Evolutionary conservation across 2,888 invertebrate species (phyloP), one percentile per base, ranked within the genome.

Genomic region (Psococerastis gibbosa): DNA sequence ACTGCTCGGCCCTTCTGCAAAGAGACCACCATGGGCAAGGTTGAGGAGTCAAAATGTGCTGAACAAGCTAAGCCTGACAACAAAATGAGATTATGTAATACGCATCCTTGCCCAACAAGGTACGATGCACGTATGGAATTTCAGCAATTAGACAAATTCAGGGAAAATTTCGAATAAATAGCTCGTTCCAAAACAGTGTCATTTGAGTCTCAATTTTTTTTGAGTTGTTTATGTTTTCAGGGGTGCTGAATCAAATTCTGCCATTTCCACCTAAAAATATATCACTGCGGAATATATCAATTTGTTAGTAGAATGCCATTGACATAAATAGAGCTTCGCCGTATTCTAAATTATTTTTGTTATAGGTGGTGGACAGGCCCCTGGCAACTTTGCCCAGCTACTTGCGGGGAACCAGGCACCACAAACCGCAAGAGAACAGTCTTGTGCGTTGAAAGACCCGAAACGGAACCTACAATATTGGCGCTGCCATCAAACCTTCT

Each of bases 351-450:
- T 31, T 31, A 15, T 32, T 17, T n/a, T 16, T 43, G 16, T 34
- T 13, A 18, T 22, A 64, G 65, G 49, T 89, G 88, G 88, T 85
- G 84, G 81, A 68, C 75, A 18, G 87, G 85, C 1, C 75, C 79
- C 0, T 91, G 89, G 89, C 80, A 81, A 54, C 72, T 77, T 46
- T 89, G 89, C 59, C 73, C 78, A 3, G 71, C 73, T 1, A 75
- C 75, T 1, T 81, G 81, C 54, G 69, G 64, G 32, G 53, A 56
- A 3, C 61, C 33, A 6, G 50, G 43, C 32, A 43, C 32, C 32
- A 35, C 61, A 2, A 47, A 53, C 8, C 58, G 60, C 34, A 56
- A 55, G 13, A 51, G 64, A 5, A 61, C 63, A 1, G 63, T 64
- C 16, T 57, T 64, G 35, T 64, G 64, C 52, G 59, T 63, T 3